Evolutionary conservation across 2,888 invertebrate species (phyloP).

Genomic region (Drosophila diplacantha): DNA sequence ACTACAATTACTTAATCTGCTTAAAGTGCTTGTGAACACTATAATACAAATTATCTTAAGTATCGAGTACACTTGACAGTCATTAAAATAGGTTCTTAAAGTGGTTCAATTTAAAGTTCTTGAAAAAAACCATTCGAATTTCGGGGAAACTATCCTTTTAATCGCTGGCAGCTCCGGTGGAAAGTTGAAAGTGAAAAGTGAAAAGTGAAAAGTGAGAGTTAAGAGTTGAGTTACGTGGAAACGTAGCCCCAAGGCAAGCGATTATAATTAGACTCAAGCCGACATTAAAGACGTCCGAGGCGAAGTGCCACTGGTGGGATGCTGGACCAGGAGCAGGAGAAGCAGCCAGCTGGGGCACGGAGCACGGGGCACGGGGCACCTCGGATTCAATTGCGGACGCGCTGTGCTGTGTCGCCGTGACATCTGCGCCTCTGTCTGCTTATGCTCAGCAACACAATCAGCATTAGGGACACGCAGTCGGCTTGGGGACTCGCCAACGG

Average conservation of each 20-base stretch:
- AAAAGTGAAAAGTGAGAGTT: too few relatives aligned
- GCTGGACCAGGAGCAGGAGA: not conserved
- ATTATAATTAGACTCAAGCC: constrained; percentile 43
- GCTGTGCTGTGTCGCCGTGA: constrained; percentile 20
- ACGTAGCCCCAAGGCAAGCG: constrained; percentile 10
- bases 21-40: too few relatives aligned
- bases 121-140: not conserved
- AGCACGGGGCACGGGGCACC: constrained; percentile 1
- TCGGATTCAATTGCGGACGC: constrained; percentile 8
- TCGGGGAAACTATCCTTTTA: not conserved
- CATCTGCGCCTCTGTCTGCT: constrained; percentile 20
- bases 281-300: constrained; percentile 20
- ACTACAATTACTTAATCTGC: too few relatives aligned
- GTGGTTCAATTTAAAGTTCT: not conserved
- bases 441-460: constrained; percentile 35
- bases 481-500: constrained; percentile 6
- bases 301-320: not conserved
- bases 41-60: not conserved
- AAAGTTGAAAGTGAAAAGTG: not conserved
- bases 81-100: not conserved
- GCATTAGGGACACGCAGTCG: constrained; percentile 20
- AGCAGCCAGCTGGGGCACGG: not conserved
- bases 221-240: constrained; percentile 26
- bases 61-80: not conserved
- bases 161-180: not conserved